phyloP scores from a whole-genome alignment of 2,113 vertebrate genomes.

The Daubentonia madagascariensis region DNA sequence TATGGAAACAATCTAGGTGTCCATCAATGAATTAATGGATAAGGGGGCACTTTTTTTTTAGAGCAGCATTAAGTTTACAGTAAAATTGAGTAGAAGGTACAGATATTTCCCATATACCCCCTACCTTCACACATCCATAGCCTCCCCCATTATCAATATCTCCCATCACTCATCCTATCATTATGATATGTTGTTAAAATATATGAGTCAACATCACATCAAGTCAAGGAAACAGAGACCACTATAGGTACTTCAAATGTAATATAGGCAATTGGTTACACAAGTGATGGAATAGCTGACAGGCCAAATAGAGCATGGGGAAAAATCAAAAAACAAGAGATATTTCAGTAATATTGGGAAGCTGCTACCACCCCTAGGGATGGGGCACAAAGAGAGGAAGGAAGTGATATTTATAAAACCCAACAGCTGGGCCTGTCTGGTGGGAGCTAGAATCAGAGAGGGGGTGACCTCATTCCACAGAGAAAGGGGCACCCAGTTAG shows the following conservation, averaged over 20 bases:
- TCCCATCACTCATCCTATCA: too few relatives aligned
- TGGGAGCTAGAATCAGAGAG: neutral
- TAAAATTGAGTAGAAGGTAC: neutral
- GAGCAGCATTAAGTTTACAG: neutral
- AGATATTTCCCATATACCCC: neutral
- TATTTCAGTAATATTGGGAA: neutral
- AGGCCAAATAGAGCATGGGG: neutral
- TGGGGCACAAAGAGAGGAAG: neutral
- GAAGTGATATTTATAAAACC: neutral
- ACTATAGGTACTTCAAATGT: neutral
- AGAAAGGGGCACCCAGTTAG: neutral
- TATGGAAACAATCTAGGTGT: neutral
- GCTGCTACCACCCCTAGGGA: neutral
- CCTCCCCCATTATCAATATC: neutral
- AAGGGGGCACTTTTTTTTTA: neutral
- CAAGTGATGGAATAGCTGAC: neutral
- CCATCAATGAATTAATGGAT: neutral
- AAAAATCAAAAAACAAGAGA: neutral
- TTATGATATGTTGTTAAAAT: neutral
- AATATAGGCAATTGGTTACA: neutral
- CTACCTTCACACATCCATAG: neutral
- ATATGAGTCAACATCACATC: neutral
- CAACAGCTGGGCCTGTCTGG: accelerated
- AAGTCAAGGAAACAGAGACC: neutral
- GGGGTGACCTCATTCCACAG: neutral